Base-by-base conservation (phyloP, 2,888 invertebrate genomes). In the Plagodis dolabraria region DNA sequence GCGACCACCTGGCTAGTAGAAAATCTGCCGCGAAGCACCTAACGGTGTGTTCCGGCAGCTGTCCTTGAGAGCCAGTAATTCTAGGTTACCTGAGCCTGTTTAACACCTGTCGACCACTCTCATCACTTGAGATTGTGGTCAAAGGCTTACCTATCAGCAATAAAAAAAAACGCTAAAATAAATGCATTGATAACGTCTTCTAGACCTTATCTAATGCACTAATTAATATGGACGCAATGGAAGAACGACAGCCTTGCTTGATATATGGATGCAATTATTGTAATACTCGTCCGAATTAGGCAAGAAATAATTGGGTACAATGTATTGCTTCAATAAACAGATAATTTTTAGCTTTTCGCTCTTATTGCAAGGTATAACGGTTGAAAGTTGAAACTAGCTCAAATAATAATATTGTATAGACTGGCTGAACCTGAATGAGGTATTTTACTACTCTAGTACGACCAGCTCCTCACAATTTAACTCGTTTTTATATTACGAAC, bases 221-320 rank as follows among this genome's bases (percentile, higher is more conserved):
- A 22, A 42, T 4, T 33, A n/a, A n/a, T n/a, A 34, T 38, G 7
- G 49, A 52, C 40, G 36, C 47, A 52, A 47, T 33, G 43, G 38
- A 60, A 52, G 48, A 35, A 45, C 40, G 47, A 56, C 52, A 56
- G 45, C 48, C 44, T 42, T 22, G 35, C 8, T 38, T 34, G 45
- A 43, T 47, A 35, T 10, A 51, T 51, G 51, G 48, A 52, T 42
- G 45, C 56, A 60, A 53, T 60, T 53, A 60, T 49, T 35, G 60
- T 52, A 52, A 55, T 56, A 45, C 22, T 46, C 45, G 35, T 34
- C 42, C 55, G 48, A 56, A 60, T 47, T 60, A 56, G 49, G 52
- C 53, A 60, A 56, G 45, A 55, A 52, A 45, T 36, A 40, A 42
- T 9, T 22, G 33, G 33, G 33, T 42, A 38, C 55, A 55, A 52